Percentiles rank a stretch among this genome's conserved stretches.
phyloP scores from a whole-genome alignment of 1,140 invertebrate genomes.

The Pseudomyrmex dendroicus region DNA sequence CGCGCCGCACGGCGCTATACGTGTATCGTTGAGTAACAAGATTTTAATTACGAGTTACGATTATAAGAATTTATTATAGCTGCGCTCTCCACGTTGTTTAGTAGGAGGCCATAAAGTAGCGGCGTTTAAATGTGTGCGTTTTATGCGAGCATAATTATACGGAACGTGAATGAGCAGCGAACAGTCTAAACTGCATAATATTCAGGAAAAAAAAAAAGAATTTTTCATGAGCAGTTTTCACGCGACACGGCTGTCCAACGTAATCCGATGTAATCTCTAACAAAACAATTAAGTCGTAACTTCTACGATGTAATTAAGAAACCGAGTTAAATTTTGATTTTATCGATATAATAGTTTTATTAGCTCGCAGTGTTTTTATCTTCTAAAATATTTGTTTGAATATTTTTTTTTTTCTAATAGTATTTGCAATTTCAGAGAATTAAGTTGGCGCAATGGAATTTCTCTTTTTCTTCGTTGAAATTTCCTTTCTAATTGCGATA shows the following conservation, averaged over 20 bases:
- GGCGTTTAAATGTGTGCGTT: slow-evolving; percentile 29
- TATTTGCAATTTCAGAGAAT: too few species aligned
- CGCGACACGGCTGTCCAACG: neutral
- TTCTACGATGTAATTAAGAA: too few species aligned
- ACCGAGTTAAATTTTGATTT: too few species aligned
- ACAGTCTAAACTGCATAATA: slow-evolving; percentile 21
- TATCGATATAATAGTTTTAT: too few species aligned
- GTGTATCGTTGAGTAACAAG: slow-evolving; percentile 33
- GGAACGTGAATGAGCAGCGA: slow-evolving; percentile 28
- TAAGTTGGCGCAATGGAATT: too few species aligned
- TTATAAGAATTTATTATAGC: slow-evolving; percentile 51
- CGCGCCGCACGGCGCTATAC: neutral
- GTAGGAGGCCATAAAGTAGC: slow-evolving; percentile 22
- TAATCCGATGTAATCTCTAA: neutral
- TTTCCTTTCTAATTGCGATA: neutral
- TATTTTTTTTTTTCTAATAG: too few species aligned
- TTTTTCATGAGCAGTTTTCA: neutral
- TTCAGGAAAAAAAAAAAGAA: slow-evolving; percentile 8
- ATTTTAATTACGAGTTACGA: slow-evolving; percentile 56
- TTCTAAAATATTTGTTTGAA: too few species aligned
- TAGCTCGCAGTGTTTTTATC: too few species aligned
- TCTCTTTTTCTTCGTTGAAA: neutral
- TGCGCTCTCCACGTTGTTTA: slow-evolving; percentile 3
- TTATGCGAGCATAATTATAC: slow-evolving; percentile 41
- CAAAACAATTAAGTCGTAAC: neutral